Base-by-base conservation (phyloP, 2,888 invertebrate species). In the Agonopterix subpropinquella region DNA sequence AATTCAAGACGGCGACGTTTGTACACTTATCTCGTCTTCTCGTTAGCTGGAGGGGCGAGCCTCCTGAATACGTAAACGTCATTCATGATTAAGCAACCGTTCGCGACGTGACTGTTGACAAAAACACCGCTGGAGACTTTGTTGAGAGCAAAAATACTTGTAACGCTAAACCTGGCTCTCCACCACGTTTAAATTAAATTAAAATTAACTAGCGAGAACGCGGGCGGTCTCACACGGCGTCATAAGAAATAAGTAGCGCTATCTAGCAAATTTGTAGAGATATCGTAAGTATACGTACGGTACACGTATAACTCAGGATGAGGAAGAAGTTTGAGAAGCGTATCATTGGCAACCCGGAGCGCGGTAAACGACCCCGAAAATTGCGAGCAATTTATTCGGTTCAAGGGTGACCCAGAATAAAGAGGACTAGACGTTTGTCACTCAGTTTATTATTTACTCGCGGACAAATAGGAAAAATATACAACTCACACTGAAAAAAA, bases 1-100 rank as follows among this genome's bases (percentile, higher is more conserved):
- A 80, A 79, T 83, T 77, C 75, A 75, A 79, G 77, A 77, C 79
- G 77, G 77, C 80, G 77, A 78, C 80, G 80, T 84, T 85, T 77
- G 82, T 80, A 82, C 82, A 84, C 81, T 85, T 83, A 84, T 84
- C 85, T 79, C 77, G 82, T 77, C 68, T 77, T 76, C 84, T 86
- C 80, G 85, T 86, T 87, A 86, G 80, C 76, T 69, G 73, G 68
- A 70, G 67, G 73, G 67, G 73, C 67, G 73, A 77, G 77, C 76
- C 76, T 70, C 62, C 73, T 82, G 86, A 86, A 87, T 87, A 85
- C 84, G 73, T 78, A 86, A 86, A 73, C 80, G 80, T 79, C 80
- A 83, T 81, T 85, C 82, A 80, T 80, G 80, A 82, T 81, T 80
- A 85, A 80, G 74, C 78, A 77, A 79, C 73, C 71, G 72, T 69